Evolutionary conservation across 2,797 vertebrate species (phyloP).

Genomic region (Petrocephalus sullivani): DNA sequence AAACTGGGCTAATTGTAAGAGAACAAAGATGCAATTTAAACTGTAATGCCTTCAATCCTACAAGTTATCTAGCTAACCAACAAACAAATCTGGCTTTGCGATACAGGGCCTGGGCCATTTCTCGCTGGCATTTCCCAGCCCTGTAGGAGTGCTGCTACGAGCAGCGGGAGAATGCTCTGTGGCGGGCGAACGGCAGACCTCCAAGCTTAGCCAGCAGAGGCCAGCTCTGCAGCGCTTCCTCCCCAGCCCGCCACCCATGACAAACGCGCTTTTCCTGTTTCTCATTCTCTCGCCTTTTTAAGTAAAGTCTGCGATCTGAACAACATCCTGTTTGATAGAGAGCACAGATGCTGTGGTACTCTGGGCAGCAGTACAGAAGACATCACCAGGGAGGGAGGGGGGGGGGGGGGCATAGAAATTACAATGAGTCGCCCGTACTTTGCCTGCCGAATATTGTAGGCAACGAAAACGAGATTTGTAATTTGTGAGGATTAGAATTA

Average conservation of each 20-base stretch:
- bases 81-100: background rate
- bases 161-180: background rate
- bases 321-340: conserved; percentile 10
- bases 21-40: background rate
- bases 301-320: conserved; percentile 5
- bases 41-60: background rate
- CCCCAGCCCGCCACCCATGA: background rate
- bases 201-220: background rate
- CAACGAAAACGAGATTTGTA: background rate
- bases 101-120: background rate
- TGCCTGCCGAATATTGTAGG: background rate
- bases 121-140: background rate
- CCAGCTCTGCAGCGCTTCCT: background rate
- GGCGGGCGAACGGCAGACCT: background rate
- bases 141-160: background rate
- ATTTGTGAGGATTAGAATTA: background rate
- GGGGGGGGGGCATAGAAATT: background rate
- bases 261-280: background rate
- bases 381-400: background rate
- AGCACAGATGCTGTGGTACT: background rate
- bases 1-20: background rate
- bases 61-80: background rate
- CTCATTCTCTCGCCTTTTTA: background rate
- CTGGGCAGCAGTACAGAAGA: conserved; percentile 31
- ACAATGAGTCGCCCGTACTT: background rate